phyloP scores from a whole-genome alignment of 2,113 vertebrate species.

The Pseudorasbora parva region DNA sequence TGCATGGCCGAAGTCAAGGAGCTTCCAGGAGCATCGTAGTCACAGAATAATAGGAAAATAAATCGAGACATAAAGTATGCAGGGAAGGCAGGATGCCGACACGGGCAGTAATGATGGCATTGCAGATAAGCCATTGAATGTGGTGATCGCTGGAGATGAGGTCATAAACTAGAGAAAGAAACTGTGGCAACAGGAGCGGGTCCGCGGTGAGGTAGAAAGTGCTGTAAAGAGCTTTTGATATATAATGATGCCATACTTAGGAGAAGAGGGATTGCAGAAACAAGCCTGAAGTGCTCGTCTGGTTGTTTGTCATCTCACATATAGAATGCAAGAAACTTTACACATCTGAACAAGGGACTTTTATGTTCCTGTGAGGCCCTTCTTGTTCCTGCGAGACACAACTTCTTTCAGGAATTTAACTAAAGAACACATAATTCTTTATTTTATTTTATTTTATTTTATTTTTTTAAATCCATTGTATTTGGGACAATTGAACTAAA shows the following conservation, averaged over 20 bases:
- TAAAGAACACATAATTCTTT: no score
- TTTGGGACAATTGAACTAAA: no score
- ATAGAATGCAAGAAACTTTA: background rate
- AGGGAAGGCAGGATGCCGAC: conserved; percentile 20
- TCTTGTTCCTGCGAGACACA: no score
- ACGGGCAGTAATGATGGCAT: conserved; percentile 30
- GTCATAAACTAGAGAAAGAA: conserved; percentile 46
- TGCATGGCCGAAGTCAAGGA: background rate
- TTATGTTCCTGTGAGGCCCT: background rate
- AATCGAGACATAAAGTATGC: conserved; percentile 44
- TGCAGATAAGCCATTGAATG: conserved; percentile 38
- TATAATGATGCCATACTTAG: conserved; percentile 45
- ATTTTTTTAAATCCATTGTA: no score
- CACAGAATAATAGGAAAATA: conserved; percentile 50
- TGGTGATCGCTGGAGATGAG: conserved; percentile 33
- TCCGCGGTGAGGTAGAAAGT: background rate
- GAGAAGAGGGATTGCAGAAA: background rate
- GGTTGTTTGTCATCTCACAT: background rate
- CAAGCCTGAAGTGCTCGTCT: background rate
- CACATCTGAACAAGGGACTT: background rate
- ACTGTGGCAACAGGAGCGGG: background rate
- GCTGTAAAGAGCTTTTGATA: conserved; percentile 45
- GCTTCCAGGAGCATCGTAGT: background rate
- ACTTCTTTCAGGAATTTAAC: background rate
- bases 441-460: no score